Conservation (phyloP, 1,140 invertebrate species). For the Brachionus rotundiformis region DNA sequence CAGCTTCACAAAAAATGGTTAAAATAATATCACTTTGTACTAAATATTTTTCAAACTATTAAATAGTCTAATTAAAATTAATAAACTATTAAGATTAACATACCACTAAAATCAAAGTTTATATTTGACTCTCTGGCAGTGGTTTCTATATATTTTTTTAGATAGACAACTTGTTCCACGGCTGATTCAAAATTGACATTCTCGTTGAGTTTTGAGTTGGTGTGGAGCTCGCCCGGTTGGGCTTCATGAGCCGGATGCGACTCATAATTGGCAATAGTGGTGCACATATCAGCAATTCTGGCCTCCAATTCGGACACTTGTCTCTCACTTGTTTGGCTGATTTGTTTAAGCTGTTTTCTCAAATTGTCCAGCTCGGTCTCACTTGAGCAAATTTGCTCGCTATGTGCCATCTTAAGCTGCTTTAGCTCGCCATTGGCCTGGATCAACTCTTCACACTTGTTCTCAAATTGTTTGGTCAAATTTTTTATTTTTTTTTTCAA, state of each 20-base stretch:
- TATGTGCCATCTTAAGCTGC: slow-evolving; percentile 20
- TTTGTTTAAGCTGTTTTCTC: neutral
- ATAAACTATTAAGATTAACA: neutral
- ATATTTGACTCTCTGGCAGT: neutral
- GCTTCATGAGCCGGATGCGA: neutral
- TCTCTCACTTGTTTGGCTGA: slow-evolving; percentile 1
- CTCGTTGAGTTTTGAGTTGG: neutral
- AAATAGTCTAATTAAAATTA: too few species aligned
- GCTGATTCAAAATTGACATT: slow-evolving; percentile 1
- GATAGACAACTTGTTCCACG: neutral
- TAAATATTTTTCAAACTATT: too few species aligned
- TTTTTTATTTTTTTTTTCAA: slow-evolving; percentile 43
- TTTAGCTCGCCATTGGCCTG: slow-evolving; percentile 9
- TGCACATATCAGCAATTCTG: slow-evolving; percentile 16
- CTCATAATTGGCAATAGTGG: neutral
- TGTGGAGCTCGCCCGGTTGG: neutral
- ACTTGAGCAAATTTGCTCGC: neutral
- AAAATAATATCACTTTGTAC: too few species aligned
- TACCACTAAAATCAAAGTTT: slow-evolving; percentile 42
- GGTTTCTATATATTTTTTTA: slow-evolving; percentile 37
- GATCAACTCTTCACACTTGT: slow-evolving; percentile 36
- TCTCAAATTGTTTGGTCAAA: slow-evolving; percentile 49
- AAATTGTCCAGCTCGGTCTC: neutral
- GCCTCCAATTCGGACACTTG: slow-evolving; percentile 1
- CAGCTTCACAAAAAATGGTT: too few species aligned